Evolutionary conservation across 1,140 invertebrate species (phyloP), one percentile per base, ranked within the genome.

Genomic region (Drosophila funebris): DNA sequence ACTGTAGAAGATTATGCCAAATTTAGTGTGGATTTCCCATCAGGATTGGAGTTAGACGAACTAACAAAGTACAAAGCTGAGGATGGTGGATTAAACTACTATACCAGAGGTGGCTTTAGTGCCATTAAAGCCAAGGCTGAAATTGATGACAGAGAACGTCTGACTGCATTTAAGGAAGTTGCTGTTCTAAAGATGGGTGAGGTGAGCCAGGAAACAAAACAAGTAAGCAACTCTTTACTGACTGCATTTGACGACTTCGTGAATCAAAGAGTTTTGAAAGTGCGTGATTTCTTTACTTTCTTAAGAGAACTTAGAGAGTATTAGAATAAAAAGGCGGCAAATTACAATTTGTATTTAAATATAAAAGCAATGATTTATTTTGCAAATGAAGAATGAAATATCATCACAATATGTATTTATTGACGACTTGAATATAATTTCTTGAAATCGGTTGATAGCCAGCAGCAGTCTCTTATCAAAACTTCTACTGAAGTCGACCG

Each of bases 171-270:
- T n/a, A 58, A 29, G 39, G 39, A 58, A 5, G 44, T 31, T 43
- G 39, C 39, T 1, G 29, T 43, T 22, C 39, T 31, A 0, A 58
- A 58, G 39, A 58, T 58, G 54, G 14, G 24, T 3, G 39, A 16
- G 11, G 9, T 58, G 7, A 58, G 39, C 13, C 39, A 44, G 27
- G 14, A 18, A 13, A 58, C 54, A 4, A 58, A 58, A 1, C 22
- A 44, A 16, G 24, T 9, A 8, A 27, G 31, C 11, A 1, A 0
- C 5, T 22, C 27, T 1, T 58, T 58, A 11, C 8, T 44, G 22
- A 58, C 7, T 11, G 39, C 54, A 8, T 58, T 31, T 41, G 22
- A 29, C 11, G 24, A 44, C 7, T 58, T 58, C 3, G 39, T 58
- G 0, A 29, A 44, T 44, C 14, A 27, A 13, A 58, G 31, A 2